Conservation (phyloP, 2,797 vertebrate genomes). For the Arnoldichthys spilopterus region DNA sequence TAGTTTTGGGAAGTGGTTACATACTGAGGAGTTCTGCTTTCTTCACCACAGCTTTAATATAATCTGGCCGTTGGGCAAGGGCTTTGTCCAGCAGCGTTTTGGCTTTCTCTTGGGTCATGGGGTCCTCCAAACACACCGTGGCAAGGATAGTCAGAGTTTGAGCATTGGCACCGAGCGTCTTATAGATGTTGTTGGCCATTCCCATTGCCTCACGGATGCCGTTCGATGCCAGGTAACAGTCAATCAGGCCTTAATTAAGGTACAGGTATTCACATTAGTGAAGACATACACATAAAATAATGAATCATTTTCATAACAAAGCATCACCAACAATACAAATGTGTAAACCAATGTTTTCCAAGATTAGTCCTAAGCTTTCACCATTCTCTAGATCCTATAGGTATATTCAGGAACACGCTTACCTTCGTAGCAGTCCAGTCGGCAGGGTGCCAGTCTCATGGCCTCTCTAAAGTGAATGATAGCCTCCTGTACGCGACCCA, state of each 20-base stretch:
- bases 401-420: background rate
- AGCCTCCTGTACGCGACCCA: slow-evolving; percentile 96
- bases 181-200: slow-evolving; percentile 99
- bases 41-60: slow-evolving; percentile 97
- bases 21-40: slow-evolving; percentile 96
- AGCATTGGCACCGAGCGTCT: slow-evolving; percentile 95
- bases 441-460: slow-evolving; percentile 92
- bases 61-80: slow-evolving; percentile 93
- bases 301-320: too few relatives aligned
- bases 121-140: slow-evolving; percentile 96
- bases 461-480: slow-evolving; percentile 98
- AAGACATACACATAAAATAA: too few relatives aligned
- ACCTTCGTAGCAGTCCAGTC: slow-evolving; percentile 98
- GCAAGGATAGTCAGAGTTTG: slow-evolving; percentile 96
- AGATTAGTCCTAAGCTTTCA: too few relatives aligned
- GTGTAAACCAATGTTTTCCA: too few relatives aligned
- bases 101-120: slow-evolving; percentile 96
- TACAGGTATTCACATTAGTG: too few relatives aligned
- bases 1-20: slow-evolving; percentile 37
- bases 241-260: slow-evolving; percentile 86
- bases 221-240: slow-evolving; percentile 96
- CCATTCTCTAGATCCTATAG: too few relatives aligned
- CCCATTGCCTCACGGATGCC: slow-evolving; percentile 97
- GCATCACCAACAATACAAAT: too few relatives aligned
- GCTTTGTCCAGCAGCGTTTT: slow-evolving; percentile 96